Conservation (phyloP, 2,797 vertebrate genomes). For the Danio tinwini region DNA sequence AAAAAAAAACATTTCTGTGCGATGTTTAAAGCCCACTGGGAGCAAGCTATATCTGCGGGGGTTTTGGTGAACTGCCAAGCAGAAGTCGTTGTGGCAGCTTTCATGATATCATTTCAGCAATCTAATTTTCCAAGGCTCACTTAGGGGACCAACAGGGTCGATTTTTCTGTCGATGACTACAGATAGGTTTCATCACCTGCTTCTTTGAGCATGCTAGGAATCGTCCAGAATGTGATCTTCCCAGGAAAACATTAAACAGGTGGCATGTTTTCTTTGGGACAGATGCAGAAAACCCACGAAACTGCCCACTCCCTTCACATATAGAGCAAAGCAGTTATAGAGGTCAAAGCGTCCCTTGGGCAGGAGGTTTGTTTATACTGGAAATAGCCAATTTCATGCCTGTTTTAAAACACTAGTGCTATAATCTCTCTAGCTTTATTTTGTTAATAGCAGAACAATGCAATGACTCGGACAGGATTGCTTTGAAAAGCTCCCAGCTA, state of each 20-base stretch:
- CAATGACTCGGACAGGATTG: background rate
- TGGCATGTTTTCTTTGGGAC: slow-evolving; percentile 25
- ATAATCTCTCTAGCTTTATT: slow-evolving; percentile 34
- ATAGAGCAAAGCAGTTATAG: slow-evolving; percentile 32
- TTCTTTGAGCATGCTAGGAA: slow-evolving; percentile 36
- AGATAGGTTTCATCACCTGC: slow-evolving; percentile 26
- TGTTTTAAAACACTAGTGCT: slow-evolving; percentile 37
- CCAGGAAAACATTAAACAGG: slow-evolving; percentile 35
- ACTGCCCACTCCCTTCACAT: slow-evolving; percentile 1
- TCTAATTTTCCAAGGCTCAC: slow-evolving; percentile 67
- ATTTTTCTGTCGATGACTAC: slow-evolving; percentile 66
- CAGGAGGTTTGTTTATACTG: slow-evolving; percentile 53
- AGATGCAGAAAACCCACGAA: slow-evolving; percentile 4
- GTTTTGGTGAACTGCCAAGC: slow-evolving; percentile 61
- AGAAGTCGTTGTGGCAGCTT: slow-evolving; percentile 57
- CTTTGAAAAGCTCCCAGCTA: background rate
- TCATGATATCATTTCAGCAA: slow-evolving; percentile 60
- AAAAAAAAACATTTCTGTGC: slow-evolving; percentile 33
- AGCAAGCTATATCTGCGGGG: slow-evolving; percentile 53
- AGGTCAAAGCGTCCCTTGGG: slow-evolving; percentile 44
- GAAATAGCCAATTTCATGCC: slow-evolving; percentile 52
- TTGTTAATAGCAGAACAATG: slow-evolving; percentile 24
- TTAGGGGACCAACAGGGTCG: slow-evolving; percentile 68
- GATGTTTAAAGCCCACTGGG: slow-evolving; percentile 35
- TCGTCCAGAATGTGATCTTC: slow-evolving; percentile 16